phyloP scores from a whole-genome alignment of 2,888 invertebrate species.

The Xanthia togata region DNA sequence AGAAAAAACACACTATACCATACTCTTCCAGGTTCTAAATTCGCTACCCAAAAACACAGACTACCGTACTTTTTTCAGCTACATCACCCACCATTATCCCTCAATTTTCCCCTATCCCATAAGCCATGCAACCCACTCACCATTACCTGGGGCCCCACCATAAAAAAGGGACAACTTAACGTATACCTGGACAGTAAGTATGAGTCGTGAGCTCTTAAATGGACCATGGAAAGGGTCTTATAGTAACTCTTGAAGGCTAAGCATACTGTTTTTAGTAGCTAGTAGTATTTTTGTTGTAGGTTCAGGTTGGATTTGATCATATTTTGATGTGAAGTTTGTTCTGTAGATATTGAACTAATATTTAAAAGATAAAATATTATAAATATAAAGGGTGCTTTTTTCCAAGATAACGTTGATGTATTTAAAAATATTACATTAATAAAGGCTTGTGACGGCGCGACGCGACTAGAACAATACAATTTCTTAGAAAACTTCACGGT shows the following conservation, averaged over 20 bases:
- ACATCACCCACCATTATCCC: conserved; percentile 29
- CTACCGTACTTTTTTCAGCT: conserved; percentile 18
- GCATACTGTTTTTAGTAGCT: neutral
- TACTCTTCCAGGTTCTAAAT: neutral
- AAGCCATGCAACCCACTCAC: conserved; percentile 48
- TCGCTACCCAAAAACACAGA: neutral
- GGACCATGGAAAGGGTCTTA: neutral
- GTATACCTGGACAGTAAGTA: conserved; percentile 34
- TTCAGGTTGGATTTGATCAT: neutral
- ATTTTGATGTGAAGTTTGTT: neutral
- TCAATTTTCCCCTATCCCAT: conserved; percentile 21
- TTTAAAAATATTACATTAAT: too few species aligned
- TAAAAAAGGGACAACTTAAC: conserved; percentile 55
- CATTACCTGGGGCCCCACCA: conserved; percentile 37
- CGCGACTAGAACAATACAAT: too few species aligned
- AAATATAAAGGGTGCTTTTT: too few species aligned
- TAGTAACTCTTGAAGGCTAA: conserved; percentile 7
- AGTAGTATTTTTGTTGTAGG: neutral
- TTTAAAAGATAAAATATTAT: too few species aligned
- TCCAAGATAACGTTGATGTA: too few species aligned
- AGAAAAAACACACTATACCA: neutral
- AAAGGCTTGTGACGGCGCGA: too few species aligned
- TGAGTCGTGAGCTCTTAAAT: conserved; percentile 36
- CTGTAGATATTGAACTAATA: neutral
- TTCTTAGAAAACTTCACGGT: too few species aligned